Base-by-base conservation (phyloP, 2,888 invertebrate species). In the Bugulina stolonifera region DNA sequence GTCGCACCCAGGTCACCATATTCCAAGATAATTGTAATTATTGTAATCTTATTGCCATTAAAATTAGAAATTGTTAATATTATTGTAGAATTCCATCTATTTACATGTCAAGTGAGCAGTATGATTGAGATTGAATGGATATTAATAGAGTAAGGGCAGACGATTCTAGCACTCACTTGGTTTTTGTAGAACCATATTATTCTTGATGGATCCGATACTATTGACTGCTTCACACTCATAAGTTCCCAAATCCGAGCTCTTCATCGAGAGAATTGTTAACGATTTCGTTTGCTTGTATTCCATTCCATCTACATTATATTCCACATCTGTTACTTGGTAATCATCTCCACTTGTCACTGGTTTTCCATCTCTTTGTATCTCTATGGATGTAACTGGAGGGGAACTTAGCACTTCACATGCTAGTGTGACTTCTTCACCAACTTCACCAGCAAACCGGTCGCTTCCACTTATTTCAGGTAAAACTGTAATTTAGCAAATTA, bases 401-500 rank as follows among this genome's bases (percentile, higher is more conserved):
- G 22, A 25, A 10, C 64, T n/a, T 14, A 25, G 27, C 32, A 64
- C 32, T 64, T 64, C 64, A 64, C 64, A 64, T 29, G 29, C n/a
- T 32, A 64, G 25, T 64, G 34, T 64, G n/a, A 32, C 64, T n/a
- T 64, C 32, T 64, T 27, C 29, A 14, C 64, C 64, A 14, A 64
- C 14, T 2, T 64, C 64, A 14, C 29, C 64, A 14, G 64, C 64
- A 29, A 32, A 27, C 32, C 32, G 25, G 14, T 5, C 29, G 5
- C 14, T 5, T 64, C 64, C 64, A 3, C 5, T 22, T 29, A 64
- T 10, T 18, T 64, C 64, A 32, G 64, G 64, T 14, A 10, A 14
- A n/a, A 64, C 64, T 64, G 27, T 14, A 64, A 64, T 3, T 43
- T n/a, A n/a, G n/a, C n/a, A n/a, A n/a, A n/a, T n/a, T n/a, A n/a